Evolutionary conservation across 2,113 vertebrate genomes (phyloP).

Genomic region (Trogon surrucura): DNA sequence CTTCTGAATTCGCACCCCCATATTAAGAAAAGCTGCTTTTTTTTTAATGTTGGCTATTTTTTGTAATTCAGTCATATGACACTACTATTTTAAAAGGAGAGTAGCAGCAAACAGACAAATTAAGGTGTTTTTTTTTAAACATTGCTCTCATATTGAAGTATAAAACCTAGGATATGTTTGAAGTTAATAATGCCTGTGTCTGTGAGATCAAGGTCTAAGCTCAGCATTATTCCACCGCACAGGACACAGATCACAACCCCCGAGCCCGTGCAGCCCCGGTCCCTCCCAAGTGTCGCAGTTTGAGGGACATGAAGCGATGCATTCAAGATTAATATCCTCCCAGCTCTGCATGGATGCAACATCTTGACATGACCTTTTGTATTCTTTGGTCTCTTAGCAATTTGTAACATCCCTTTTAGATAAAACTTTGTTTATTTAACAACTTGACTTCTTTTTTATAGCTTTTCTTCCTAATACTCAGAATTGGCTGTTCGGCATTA

Average conservation of each 20-base stretch:
- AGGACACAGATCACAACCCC: background rate
- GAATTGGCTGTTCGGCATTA: background rate
- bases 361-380: background rate
- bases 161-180: background rate
- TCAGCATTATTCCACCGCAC: background rate
- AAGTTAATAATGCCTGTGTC: background rate
- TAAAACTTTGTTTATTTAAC: background rate
- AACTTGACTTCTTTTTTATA: background rate
- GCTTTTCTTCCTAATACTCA: background rate
- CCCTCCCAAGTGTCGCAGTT: background rate
- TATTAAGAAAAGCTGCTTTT: background rate
- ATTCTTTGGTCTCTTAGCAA: background rate
- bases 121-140: rapidly evolving
- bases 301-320: background rate
- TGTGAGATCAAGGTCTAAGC: background rate
- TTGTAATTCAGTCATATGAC: background rate
- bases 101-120: background rate
- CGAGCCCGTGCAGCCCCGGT: background rate
- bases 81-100: background rate
- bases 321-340: background rate
- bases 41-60: background rate
- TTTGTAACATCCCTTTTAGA: background rate
- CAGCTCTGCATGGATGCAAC: background rate
- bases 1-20: background rate
- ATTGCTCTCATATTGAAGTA: background rate